phyloP scores from a whole-genome alignment of 2,113 vertebrate species.

The Polypterus senegalus region DNA sequence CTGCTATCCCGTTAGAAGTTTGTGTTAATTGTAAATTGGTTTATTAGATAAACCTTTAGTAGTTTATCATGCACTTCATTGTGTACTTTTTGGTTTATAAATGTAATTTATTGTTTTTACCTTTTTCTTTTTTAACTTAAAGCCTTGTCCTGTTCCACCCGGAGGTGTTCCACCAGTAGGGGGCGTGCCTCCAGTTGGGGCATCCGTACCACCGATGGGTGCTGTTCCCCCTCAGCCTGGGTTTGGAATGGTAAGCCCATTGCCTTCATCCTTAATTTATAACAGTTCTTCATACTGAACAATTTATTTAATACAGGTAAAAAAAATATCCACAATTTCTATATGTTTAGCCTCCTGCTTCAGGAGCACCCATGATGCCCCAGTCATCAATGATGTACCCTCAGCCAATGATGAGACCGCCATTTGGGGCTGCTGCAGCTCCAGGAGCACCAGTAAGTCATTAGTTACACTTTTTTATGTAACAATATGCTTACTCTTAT shows the following conservation, averaged over 20 bases:
- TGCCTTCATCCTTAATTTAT: neutral
- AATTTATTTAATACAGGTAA: too few relatives aligned
- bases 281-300: too few relatives aligned
- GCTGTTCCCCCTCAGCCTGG: slow-evolving; percentile 61
- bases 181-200: slow-evolving; percentile 28
- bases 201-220: slow-evolving; percentile 35
- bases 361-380: slow-evolving; percentile 77
- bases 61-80: too few relatives aligned
- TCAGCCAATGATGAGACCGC: slow-evolving; percentile 91
- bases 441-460: slow-evolving; percentile 67
- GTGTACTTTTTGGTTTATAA: neutral
- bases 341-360: slow-evolving; percentile 58
- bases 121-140: slow-evolving; percentile 19
- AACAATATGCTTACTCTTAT: too few relatives aligned
- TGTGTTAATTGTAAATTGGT: too few relatives aligned
- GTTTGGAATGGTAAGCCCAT: slow-evolving; percentile 76
- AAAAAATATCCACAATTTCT: too few relatives aligned
- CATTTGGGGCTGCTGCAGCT: slow-evolving; percentile 64
- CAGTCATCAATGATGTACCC: slow-evolving; percentile 80
- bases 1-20: too few relatives aligned
- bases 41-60: too few relatives aligned
- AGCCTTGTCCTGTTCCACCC: slow-evolving; percentile 30
- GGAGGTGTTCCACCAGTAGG: slow-evolving; percentile 53
- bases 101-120: neutral
- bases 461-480: neutral